Evolutionary conservation across 2,888 invertebrate species (phyloP).

Genomic region (Diogma glabrata): DNA sequence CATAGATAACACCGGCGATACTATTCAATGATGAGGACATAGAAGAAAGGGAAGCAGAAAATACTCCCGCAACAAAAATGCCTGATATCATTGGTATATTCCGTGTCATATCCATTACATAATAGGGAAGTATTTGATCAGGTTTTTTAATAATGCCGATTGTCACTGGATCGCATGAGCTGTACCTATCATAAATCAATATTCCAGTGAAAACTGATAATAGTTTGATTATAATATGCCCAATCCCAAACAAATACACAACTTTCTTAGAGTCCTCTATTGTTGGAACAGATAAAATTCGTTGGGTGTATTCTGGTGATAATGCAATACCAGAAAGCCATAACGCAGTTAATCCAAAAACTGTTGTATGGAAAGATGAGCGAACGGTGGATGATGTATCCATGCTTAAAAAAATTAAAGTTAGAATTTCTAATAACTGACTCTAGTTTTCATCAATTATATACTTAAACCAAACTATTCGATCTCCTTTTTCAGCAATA

Average conservation of each 20-base stretch:
- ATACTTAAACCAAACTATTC: conserved; percentile 51
- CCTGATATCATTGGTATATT: conserved; percentile 61
- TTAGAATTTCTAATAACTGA: too few species aligned
- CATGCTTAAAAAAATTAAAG: conserved; percentile 37
- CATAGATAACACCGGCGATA: conserved; percentile 38
- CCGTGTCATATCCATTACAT: conserved; percentile 54
- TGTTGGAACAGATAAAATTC: conserved; percentile 47
- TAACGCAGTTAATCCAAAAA: conserved; percentile 39
- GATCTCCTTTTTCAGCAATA: conserved; percentile 41
- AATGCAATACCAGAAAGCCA: conserved; percentile 45
- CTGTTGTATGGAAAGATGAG: conserved; percentile 47
- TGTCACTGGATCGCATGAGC: conserved; percentile 50
- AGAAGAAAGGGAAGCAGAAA: conserved; percentile 59
- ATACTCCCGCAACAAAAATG: conserved; percentile 61
- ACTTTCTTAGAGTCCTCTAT: conserved; percentile 38
- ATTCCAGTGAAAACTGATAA: conserved; percentile 46
- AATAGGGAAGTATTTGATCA: conserved; percentile 55
- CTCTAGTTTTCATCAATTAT: too few species aligned
- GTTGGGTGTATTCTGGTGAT: conserved; percentile 47
- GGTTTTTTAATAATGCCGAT: conserved; percentile 43
- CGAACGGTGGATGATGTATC: conserved; percentile 46
- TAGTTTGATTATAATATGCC: conserved; percentile 43
- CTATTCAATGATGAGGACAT: conserved; percentile 52
- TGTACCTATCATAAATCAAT: conserved; percentile 31
- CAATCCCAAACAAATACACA: conserved; percentile 25